phyloP scores from a whole-genome alignment of 2,888 invertebrate species.

The Neoscelio sp. region DNA sequence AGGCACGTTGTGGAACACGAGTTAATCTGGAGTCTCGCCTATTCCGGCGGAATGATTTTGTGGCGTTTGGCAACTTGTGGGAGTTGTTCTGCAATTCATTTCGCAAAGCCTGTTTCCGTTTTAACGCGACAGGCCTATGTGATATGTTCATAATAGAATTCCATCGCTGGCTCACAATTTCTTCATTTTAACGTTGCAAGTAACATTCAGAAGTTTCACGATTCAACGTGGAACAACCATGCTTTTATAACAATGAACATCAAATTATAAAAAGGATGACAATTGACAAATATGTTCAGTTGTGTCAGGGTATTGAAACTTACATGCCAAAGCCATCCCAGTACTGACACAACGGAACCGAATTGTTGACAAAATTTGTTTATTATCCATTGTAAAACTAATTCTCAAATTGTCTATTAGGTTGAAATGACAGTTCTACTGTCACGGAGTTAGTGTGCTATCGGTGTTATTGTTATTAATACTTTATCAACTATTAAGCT shows the following conservation, averaged over 20 bases:
- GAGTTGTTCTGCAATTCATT: slow-evolving; percentile 23
- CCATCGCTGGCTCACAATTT: slow-evolving; percentile 28
- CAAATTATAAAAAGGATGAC: background rate
- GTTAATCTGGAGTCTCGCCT: background rate
- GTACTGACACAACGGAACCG: too few relatives aligned
- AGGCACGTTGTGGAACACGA: too few relatives aligned
- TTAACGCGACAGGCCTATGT: slow-evolving; percentile 33
- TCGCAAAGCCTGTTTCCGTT: slow-evolving; percentile 20
- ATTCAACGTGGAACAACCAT: slow-evolving; percentile 5
- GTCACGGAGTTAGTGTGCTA: too few relatives aligned
- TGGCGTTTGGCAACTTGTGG: background rate
- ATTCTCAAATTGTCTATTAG: too few relatives aligned
- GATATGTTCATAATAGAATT: slow-evolving; percentile 32
- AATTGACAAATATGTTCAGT: background rate
- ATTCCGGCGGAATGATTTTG: background rate
- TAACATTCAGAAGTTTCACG: background rate
- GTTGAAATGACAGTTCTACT: too few relatives aligned
- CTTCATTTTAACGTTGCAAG: slow-evolving; percentile 18
- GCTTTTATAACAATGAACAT: slow-evolving; percentile 8
- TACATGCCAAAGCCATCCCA: too few relatives aligned
- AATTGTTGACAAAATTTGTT: too few relatives aligned
- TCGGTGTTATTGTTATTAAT: too few relatives aligned
- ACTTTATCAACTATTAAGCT: too few relatives aligned
- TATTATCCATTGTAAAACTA: too few relatives aligned
- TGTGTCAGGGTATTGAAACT: too few relatives aligned